phyloP scores from a whole-genome alignment of 2,797 vertebrate genomes.

The Hippopotamyrus pictus region DNA sequence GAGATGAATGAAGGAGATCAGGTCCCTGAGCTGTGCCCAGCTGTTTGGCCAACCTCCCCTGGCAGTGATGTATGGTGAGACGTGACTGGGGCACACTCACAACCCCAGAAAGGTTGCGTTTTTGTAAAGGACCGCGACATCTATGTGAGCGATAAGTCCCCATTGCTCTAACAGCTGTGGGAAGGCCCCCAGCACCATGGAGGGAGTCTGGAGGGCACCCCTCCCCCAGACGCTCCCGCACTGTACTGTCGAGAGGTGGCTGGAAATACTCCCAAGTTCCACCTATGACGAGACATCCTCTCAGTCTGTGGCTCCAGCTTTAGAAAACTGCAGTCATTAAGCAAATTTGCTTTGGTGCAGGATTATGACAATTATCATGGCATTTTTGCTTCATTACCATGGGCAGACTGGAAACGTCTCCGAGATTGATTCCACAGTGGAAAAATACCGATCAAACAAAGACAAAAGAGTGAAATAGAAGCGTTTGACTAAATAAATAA shows the following conservation, averaged over 20 bases:
- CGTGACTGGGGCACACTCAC: constrained; percentile 33
- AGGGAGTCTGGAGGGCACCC: constrained; percentile 48
- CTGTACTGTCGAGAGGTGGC: background rate
- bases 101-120: background rate
- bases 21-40: constrained; percentile 36
- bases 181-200: constrained; percentile 27
- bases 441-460: constrained; percentile 58
- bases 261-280: background rate
- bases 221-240: constrained; percentile 25
- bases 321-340: constrained; percentile 68
- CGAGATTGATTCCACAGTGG: constrained; percentile 62
- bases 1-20: constrained; percentile 51
- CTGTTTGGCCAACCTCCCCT: constrained; percentile 38
- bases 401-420: constrained; percentile 68
- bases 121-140: background rate
- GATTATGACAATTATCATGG: constrained; percentile 70
- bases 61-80: constrained; percentile 38
- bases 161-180: constrained; percentile 45
- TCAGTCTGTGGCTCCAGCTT: background rate
- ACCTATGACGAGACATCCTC: background rate
- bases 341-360: constrained; percentile 70
- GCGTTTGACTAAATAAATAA: constrained; percentile 19
- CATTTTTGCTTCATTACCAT: constrained; percentile 75
- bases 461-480: constrained; percentile 23
- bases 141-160: constrained; percentile 49